Evolutionary conservation across 2,797 vertebrate species (phyloP), one percentile per base, ranked within the genome.

Genomic region (Anolis apletophallus): DNA sequence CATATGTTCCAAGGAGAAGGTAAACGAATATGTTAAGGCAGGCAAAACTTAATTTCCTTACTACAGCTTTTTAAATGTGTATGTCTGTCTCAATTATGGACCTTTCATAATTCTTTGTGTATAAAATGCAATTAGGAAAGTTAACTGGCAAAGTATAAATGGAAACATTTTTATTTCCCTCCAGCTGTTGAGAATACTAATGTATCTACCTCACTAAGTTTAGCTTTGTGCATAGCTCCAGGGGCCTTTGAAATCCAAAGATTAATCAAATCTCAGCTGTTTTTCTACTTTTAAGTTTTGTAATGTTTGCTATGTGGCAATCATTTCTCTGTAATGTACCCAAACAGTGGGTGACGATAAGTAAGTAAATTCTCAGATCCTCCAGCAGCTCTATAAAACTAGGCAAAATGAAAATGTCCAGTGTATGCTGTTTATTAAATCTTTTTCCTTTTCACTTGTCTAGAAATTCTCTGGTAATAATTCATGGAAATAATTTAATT

Each of bases 171-270:
- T 92, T 94, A 93, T 94, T 78, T 91, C 88, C 90, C 93, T 91
- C 94, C 95, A 96, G 95, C 96, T 96, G 96, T 96, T 96, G 23
- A 0, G 68, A 87, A 93, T 90, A 88, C 92, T 95, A 87, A 96
- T 94, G 91, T 69, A 50, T 78, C 75, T 91, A 89, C 88, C 88
- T 92, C 95, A 95, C 94, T 92, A 93, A 94, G 94, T 92, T 11
- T 76, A 91, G 94, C 93, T 93, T 93, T 94, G 90, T 91, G 86
- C 93, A 85, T 96, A 96, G 96, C 96, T 96, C 95, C 95, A 96
- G 96, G 91, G 77, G 90, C 94, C 92, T 93, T 91, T 91, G 92
- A 92, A 90, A 94, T 96, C 91, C 71, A 84, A 92, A 88, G 90
- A 93, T 90, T 94, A 68, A 93, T 88, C 90, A 93, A 91, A 92